Base-by-base conservation (phyloP, 92 coral and sea anemone species). In the Paramuricea clavata region DNA sequence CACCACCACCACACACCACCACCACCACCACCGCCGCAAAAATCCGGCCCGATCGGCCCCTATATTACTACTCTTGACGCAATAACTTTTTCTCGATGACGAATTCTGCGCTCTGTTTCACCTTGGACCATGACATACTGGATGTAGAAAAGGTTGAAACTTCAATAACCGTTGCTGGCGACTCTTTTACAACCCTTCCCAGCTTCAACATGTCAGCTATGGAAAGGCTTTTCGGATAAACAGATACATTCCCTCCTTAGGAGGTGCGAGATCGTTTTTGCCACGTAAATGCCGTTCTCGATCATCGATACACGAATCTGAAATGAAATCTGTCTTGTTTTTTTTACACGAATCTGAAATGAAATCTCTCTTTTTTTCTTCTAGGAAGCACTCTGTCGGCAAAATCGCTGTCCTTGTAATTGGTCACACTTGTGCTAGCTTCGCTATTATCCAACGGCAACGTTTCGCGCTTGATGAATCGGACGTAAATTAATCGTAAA, bases 201-300 rank as follows among this genome's bases (percentile, higher is more conserved):
- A 62, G 36, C 70, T 62, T 26, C 36, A 62, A 30, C 35, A 62
- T 62, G 70, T 62, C 70, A 12, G 70, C 70, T 62, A 62, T 31
- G 39, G 70, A 62, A 62, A 62, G 70, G 70, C 34, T 62, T 62
- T 62, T 62, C 39, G 70, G 70, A 62, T 62, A 62, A 30, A 30
- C 70, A 62, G 70, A 39, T 28, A 30, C 70, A 62, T 62, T 62
- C 39, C 70, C 70, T 31, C 25, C 36, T 22, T 62, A 25, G 27
- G 44, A 4, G 8, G 62, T 47, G 1, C 27, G 62, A 21, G 62
- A 6, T 54, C 62, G 26, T 54, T 54, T 54, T 54, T 21, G 26
- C 8, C 11, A 54, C 25, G 26, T 54, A 54, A 54, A 54, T 54
- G 23, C 11, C 17, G 62, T 54, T 13, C 0, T 54, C 62, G 62